These are phyloP conservation scores for Troides helena DNA, from an alignment of 2,888 invertebrate genomes.

Conservation along the genomic window DNA sequence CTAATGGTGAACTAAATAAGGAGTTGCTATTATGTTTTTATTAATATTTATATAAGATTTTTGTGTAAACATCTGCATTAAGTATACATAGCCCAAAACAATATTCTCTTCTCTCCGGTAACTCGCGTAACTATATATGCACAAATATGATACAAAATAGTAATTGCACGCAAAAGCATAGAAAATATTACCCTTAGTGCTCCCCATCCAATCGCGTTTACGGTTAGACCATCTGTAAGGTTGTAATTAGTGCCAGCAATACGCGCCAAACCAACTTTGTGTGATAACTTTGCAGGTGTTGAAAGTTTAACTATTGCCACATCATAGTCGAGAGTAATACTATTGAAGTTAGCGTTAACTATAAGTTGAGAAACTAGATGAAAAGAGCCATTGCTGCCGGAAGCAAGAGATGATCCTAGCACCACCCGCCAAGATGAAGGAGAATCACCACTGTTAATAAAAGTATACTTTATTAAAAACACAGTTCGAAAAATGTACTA, in stretches of 20 bases:
- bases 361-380: constrained; percentile 37
- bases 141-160: not conserved
- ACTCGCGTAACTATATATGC: not conserved
- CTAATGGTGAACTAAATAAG: not conserved
- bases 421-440: not conserved
- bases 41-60: not conserved
- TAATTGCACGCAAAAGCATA: not conserved
- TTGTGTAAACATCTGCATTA: not conserved
- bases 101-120: not conserved
- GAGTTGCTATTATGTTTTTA: not conserved
- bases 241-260: not conserved
- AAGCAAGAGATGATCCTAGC: constrained; percentile 32
- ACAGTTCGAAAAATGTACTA: not conserved
- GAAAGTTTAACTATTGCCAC: constrained; percentile 48
- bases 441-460: not conserved
- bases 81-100: not conserved
- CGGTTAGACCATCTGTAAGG: constrained; percentile 4
- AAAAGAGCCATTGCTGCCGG: constrained; percentile 40
- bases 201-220: not conserved
- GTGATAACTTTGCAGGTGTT: constrained; percentile 35
- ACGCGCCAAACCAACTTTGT: not conserved
- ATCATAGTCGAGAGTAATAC: constrained; percentile 40
- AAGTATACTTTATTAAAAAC: not conserved
- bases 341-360: constrained; percentile 41
- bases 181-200: not conserved